Evolutionary conservation across 2,113 vertebrate species (phyloP).

Genomic region (Phasianus colchicus): DNA sequence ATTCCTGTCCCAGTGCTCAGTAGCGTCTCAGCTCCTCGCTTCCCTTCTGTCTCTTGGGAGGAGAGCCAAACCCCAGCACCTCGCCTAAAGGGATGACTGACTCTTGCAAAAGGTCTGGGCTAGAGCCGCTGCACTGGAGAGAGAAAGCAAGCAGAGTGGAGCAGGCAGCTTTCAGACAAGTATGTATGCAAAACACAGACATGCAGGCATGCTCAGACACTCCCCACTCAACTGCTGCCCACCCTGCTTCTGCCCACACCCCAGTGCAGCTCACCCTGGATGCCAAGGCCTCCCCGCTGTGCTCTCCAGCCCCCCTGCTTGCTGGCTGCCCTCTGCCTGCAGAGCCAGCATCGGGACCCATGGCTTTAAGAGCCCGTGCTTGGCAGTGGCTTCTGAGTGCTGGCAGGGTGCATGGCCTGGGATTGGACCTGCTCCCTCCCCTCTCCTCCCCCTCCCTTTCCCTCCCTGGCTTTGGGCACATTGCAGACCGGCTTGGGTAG

Average conservation of each 20-base stretch:
- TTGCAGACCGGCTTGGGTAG: slow-evolving; percentile 10
- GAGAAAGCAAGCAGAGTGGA: neutral
- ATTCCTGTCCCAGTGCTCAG: neutral
- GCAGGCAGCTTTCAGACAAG: neutral
- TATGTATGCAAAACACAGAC: neutral
- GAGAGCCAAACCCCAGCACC: neutral
- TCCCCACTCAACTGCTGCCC: neutral
- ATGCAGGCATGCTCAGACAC: neutral
- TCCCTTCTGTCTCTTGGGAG: neutral
- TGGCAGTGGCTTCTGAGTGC: slow-evolving; percentile 47
- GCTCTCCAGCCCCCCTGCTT: neutral
- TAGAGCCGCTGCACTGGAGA: neutral
- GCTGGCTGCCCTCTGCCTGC: neutral
- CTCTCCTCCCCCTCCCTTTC: slow-evolving; percentile 35
- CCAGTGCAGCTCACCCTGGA: slow-evolving; percentile 36
- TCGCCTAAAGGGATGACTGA: neutral
- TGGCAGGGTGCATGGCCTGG: neutral
- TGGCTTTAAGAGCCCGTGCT: slow-evolving; percentile 40
- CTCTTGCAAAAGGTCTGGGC: neutral
- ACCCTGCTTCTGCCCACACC: neutral
- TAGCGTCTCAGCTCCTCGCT: neutral
- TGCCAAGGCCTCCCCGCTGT: neutral
- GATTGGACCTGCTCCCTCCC: slow-evolving; percentile 37
- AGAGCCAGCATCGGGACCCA: neutral
- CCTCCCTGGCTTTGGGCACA: slow-evolving; percentile 35